Evolutionary conservation across 2,797 vertebrate species (phyloP), one percentile per base, ranked within the genome.

Genomic region (Lateolabrax maculatus): DNA sequence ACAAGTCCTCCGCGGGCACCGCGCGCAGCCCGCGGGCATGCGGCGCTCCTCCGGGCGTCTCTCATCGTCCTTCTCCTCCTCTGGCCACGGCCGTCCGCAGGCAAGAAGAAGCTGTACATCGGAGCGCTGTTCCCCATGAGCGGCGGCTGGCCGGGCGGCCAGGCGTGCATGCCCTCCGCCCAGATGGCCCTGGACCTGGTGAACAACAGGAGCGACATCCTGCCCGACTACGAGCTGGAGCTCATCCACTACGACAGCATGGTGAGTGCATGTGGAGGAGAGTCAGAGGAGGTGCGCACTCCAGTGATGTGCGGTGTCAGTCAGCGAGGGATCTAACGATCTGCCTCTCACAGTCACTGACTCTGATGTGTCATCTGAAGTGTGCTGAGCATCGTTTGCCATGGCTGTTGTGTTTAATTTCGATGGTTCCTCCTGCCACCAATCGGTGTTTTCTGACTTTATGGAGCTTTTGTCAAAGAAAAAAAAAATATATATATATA

Each of bases 111-210:
- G 63, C 96, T 97, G 75, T 97, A 97, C 96, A 97, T 97, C 80
- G 97, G 97, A 29, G 97, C 96, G 23, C 96, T 97, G 77, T 97
- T 97, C 91, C 97, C 97, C 49, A 97, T 97, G 97, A 97, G 96
- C 60, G 96, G 97, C 12, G 97, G 97, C 74, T 97, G 97, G 97
- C 97, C 97, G 0, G 97, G 97, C 53, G 97, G 97, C 12, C 97
- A 97, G 87, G 97, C 97, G 51, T 97, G 97, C 77, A 95, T 97
- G 51, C 97, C 97, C 46, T 92, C 97, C 16, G 96, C 96, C 63
- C 95, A 96, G 84, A 97, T 97, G 96, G 97, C 97, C 60, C 92
- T 97, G 87, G 96, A 97, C 84, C 93, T 97, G 92, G 96, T 97
- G 82, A 97, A 97, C 90, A 95, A 96, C 88, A 93, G 97, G 75